A percentile compares a stretch with the other conserved stretches of the same genome.
These are phyloP conservation scores for Neoscelio sp. DNA, from an alignment of 2,888 invertebrate species.

Conservation along the genomic window DNA sequence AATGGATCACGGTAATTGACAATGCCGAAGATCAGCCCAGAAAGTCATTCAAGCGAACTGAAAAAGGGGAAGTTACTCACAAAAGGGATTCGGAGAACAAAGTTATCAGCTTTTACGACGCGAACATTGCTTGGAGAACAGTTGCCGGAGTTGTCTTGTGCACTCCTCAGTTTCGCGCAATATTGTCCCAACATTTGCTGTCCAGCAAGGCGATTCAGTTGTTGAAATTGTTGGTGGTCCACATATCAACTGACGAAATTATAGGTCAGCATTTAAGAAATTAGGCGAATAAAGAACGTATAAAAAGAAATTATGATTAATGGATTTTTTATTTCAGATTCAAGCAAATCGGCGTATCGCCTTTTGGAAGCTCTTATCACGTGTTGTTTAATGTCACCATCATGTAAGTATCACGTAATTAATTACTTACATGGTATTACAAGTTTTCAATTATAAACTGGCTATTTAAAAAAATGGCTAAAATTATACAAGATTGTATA, in stretches of 20 bases:
- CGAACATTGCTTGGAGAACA: constrained; percentile 79
- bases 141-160: constrained; percentile 84
- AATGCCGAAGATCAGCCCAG: no score
- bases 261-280: constrained; percentile 70
- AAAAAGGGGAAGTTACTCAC: no score
- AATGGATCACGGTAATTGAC: constrained; percentile 83
- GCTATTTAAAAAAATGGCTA: no score
- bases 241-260: constrained; percentile 77
- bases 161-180: constrained; percentile 85
- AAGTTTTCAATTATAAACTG: constrained; percentile 10
- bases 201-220: constrained; percentile 72
- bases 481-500: no score
- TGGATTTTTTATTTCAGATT: constrained; percentile 71
- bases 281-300: not conserved
- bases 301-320: constrained; percentile 22
- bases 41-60: no score
- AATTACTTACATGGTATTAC: no score
- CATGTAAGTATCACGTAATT: constrained; percentile 75
- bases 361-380: constrained; percentile 81
- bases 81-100: constrained; percentile 19
- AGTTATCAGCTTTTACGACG: constrained; percentile 74
- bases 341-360: constrained; percentile 78
- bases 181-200: constrained; percentile 81
- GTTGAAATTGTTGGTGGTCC: constrained; percentile 74
- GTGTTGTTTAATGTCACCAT: constrained; percentile 78